These are phyloP conservation scores for Triplophysa bombifrons DNA, from an alignment of 2,797 vertebrate genomes.

Conservation along the genomic window DNA sequence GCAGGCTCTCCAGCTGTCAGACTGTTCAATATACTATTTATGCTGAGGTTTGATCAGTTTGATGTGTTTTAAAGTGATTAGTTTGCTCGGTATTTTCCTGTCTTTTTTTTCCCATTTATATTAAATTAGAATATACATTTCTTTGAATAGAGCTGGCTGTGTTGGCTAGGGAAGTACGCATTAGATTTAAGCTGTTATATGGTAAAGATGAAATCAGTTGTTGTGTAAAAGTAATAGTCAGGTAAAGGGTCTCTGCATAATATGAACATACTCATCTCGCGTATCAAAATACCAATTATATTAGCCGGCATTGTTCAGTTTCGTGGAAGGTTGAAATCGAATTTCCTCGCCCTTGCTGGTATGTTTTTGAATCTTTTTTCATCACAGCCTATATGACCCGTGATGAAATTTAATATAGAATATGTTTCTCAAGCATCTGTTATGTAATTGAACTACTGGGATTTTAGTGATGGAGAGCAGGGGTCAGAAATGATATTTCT, in stretches of 20 bases:
- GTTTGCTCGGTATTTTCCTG: background rate
- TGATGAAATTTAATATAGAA: constrained; percentile 43
- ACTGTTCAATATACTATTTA: background rate
- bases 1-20: background rate
- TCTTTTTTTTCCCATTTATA: background rate
- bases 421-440: constrained; percentile 29
- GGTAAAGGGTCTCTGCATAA: constrained; percentile 4
- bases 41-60: constrained; percentile 15
- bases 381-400: constrained; percentile 27
- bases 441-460: constrained; percentile 47
- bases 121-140: constrained; percentile 19
- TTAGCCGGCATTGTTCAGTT: constrained; percentile 28
- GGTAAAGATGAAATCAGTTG: constrained; percentile 10
- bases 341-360: constrained; percentile 31
- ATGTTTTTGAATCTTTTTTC: constrained; percentile 11
- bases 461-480: constrained; percentile 14
- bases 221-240: constrained; percentile 24
- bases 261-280: constrained; percentile 18
- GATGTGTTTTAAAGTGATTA: background rate
- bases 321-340: background rate
- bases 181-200: background rate
- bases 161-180: background rate
- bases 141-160: background rate
- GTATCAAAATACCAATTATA: constrained; percentile 30
- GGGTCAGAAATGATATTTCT: constrained; percentile 46